Evolutionary conservation across 2,888 invertebrate genomes (phyloP).

Genomic region (Icerya purchasi): DNA sequence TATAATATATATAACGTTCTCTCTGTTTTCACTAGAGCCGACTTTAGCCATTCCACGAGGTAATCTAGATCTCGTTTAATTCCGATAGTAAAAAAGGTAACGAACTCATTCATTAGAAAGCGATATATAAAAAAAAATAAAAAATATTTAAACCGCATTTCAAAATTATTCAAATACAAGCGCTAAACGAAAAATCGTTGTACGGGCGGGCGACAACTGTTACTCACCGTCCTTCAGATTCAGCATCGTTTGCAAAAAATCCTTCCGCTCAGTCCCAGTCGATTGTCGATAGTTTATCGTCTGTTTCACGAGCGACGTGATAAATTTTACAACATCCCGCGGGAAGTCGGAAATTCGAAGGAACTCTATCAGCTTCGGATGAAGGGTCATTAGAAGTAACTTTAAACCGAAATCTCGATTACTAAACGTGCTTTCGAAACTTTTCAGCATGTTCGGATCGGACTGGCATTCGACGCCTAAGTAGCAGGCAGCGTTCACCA

Average conservation of each 20-base stretch:
- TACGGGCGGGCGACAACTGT: background rate
- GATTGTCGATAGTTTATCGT: background rate
- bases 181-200: too few relatives aligned
- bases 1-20: too few relatives aligned
- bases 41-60: too few relatives aligned
- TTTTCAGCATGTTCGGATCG: background rate
- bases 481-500: background rate
- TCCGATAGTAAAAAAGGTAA: too few relatives aligned
- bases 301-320: background rate
- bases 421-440: background rate
- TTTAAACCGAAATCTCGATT: background rate
- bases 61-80: too few relatives aligned
- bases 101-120: too few relatives aligned
- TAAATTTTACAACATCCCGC: background rate
- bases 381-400: background rate
- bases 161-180: too few relatives aligned
- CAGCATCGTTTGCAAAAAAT: background rate
- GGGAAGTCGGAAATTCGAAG: background rate
- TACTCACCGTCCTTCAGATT: background rate
- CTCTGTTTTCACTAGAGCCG: too few relatives aligned
- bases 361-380: background rate
- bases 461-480: background rate
- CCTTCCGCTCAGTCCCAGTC: background rate
- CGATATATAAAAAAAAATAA: too few relatives aligned
- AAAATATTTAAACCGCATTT: too few relatives aligned